A percentile compares a stretch with the other conserved stretches of the same genome.
These are phyloP conservation scores for Myotis yumanensis DNA, from an alignment of 2,113 vertebrate genomes.

Conservation along the genomic window DNA sequence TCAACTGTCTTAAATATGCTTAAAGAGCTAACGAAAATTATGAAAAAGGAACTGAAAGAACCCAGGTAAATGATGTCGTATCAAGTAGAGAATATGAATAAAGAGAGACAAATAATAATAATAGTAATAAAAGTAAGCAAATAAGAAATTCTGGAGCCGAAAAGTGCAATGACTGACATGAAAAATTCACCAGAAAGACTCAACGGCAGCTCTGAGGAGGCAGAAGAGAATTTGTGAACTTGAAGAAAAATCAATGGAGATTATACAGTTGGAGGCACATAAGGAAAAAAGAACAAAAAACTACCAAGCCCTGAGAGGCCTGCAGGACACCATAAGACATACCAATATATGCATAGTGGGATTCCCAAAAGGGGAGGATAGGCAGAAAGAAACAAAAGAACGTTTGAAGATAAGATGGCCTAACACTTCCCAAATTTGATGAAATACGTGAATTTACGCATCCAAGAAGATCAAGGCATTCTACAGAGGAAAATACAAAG, in stretches of 20 bases:
- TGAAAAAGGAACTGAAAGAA: not conserved
- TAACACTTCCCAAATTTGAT: not conserved
- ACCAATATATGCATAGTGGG: not conserved
- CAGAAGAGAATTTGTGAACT: not conserved
- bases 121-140: not conserved
- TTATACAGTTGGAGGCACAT: not conserved
- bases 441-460: not conserved
- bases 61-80: not conserved
- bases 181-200: not conserved
- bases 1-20: no score
- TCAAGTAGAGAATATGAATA: not conserved
- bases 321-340: not conserved
- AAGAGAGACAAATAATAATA: not conserved
- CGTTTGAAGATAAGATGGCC: not conserved
- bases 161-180: not conserved
- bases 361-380: not conserved
- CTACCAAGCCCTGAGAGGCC: not conserved
- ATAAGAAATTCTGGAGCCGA: not conserved
- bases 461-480: not conserved
- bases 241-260: not conserved
- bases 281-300: not conserved
- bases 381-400: not conserved
- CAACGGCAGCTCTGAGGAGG: not conserved
- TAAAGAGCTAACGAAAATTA: not conserved
- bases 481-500: not conserved